phyloP scores from a whole-genome alignment of 2,888 invertebrate genomes.

The Cephonodes hylas region DNA sequence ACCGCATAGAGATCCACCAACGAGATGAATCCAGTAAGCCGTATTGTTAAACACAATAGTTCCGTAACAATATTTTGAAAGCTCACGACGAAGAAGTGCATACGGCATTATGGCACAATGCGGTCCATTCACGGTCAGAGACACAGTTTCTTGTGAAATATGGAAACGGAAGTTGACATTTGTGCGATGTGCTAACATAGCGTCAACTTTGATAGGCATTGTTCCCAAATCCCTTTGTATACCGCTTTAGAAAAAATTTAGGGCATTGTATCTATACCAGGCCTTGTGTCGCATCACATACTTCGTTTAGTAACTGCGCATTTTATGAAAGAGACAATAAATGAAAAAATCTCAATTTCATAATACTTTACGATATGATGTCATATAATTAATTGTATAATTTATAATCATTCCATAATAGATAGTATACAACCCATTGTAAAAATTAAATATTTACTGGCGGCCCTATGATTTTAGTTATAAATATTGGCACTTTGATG shows the following conservation, averaged over 20 bases:
- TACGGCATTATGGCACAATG: constrained; percentile 44
- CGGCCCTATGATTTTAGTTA: too few relatives aligned
- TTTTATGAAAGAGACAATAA: too few relatives aligned
- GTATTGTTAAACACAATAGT: constrained; percentile 46
- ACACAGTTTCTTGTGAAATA: constrained; percentile 36
- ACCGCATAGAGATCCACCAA: constrained; percentile 17
- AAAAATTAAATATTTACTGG: too few relatives aligned
- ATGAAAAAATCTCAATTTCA: too few relatives aligned
- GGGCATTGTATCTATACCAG: not conserved
- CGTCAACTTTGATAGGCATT: constrained; percentile 39
- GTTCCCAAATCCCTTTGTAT: constrained; percentile 30
- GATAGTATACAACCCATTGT: too few relatives aligned
- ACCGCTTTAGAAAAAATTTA: constrained; percentile 9
- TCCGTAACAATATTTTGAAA: constrained; percentile 62
- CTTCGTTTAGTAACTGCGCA: not conserved
- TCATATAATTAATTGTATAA: too few relatives aligned
- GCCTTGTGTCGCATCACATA: not conserved
- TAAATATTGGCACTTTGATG: too few relatives aligned
- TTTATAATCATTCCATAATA: too few relatives aligned
- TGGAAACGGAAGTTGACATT: constrained; percentile 62
- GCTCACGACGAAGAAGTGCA: constrained; percentile 47
- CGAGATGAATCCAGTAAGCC: constrained; percentile 30
- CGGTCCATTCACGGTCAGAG: constrained; percentile 42
- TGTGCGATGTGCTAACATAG: constrained; percentile 45
- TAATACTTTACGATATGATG: too few relatives aligned